Evolutionary conservation across 92 coral and sea anemone species (phyloP), one percentile per base, ranked within the genome.

Genomic region (Muricea muricata): DNA sequence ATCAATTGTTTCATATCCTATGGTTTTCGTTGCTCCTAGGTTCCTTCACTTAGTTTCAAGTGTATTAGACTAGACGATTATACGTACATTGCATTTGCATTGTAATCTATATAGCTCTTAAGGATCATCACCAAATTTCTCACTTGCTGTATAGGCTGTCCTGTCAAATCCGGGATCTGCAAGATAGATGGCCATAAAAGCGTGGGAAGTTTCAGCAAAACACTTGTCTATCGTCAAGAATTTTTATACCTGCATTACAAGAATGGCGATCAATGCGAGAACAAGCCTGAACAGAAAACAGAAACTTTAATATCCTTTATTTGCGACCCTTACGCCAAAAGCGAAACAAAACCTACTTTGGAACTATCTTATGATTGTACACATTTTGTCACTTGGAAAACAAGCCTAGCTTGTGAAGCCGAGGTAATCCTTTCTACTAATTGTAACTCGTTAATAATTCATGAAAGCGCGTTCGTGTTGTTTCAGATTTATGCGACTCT

Each of bases 231-330:
- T 88, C 87, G 71, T 18, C 94, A 89, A 30, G 97, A 98, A 4
- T 93, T 92, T 3, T 79, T 97, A 46, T 85, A 76, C 11, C 75
- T 97, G 46, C 85, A 80, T 42, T 92, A 91, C 69, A 84, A 86
- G 21, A 88, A 91, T 12, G 99, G 99, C 21, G 89, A 81, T 9
- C 32, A 61, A 0, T 97, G 99, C 47, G 81, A 65, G 13, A 89
- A 90, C 5, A 63, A 86, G 33, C 87, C 89, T 40, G 68, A 79
- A 6, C 72, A 97, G 21, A 88, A 90, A 46, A 78, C 30, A 45
- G 83, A 78, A 39, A 93, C 99, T 1, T 71, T 96, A 25, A 96
- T 96, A 65, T 90, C 96, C 17, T 96, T 96, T 60, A 91, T 92
- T 14, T 96, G 99, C 74, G 87, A 77, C 26, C 33, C 84, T 1